A percentile compares a stretch with the other conserved stretches of the same genome.
Evolutionary conservation across 2,888 invertebrate genomes (phyloP).

Genomic region (Rhamnusium bicolor): DNA sequence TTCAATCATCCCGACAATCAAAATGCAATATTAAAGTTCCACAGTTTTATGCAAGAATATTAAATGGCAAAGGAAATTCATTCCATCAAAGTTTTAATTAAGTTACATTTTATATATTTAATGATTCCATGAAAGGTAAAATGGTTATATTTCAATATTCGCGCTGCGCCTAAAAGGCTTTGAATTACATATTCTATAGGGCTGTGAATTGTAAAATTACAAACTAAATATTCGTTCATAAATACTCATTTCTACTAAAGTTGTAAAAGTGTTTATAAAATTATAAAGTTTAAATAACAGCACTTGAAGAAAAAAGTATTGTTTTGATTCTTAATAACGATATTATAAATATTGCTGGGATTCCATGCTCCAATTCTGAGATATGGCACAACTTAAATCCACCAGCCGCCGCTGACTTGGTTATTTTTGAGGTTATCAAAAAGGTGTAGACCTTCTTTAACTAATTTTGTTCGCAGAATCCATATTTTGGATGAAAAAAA

Average conservation of each 20-base stretch:
- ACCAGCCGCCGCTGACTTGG: no score
- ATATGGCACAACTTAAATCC: no score
- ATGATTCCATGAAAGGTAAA: slow-evolving; percentile 5
- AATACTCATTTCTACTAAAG: background rate
- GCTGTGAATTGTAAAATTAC: background rate
- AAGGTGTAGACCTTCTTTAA: no score
- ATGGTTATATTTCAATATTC: background rate
- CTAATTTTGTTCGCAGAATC: no score
- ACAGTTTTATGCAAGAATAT: background rate
- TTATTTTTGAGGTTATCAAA: no score
- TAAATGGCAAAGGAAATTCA: background rate
- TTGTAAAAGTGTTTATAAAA: background rate
- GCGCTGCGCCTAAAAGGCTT: background rate
- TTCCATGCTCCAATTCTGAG: no score
- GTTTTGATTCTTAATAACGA: background rate
- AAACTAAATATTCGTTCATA: background rate
- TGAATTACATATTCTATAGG: background rate
- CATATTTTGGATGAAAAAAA: no score
- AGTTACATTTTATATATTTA: slow-evolving; percentile 8
- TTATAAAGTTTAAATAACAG: background rate
- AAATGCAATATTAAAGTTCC: background rate
- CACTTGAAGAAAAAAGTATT: background rate
- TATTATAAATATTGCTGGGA: no score
- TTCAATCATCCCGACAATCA: background rate
- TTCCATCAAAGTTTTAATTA: slow-evolving; percentile 1